Evolutionary conservation across 2,888 invertebrate genomes (phyloP).

Genomic region (Esperia sulphurella): DNA sequence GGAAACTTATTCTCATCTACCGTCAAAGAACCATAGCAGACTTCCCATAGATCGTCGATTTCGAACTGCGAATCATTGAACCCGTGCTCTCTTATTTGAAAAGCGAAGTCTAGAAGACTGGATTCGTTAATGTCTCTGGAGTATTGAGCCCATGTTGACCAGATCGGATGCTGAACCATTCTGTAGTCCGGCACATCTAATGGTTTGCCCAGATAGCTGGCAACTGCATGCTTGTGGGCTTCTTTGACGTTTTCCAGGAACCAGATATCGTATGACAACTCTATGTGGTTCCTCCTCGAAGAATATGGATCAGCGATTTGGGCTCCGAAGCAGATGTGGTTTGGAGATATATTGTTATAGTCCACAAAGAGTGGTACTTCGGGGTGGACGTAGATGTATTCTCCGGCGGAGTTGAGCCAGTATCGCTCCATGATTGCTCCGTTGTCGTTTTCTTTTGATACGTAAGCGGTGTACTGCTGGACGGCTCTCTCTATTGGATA

Average conservation of each 20-base stretch:
- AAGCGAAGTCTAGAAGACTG: constrained; percentile 81
- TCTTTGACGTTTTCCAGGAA: constrained; percentile 75
- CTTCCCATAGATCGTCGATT: constrained; percentile 94
- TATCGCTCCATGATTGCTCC: constrained; percentile 82
- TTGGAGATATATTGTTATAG: constrained; percentile 77
- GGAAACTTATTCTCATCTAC: constrained; percentile 86
- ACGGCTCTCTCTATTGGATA: constrained; percentile 81
- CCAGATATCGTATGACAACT: constrained; percentile 81
- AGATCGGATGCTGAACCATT: constrained; percentile 89
- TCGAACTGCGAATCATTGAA: constrained; percentile 88
- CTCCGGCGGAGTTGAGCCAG: constrained; percentile 86
- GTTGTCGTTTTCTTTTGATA: constrained; percentile 72
- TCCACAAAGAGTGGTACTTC: constrained; percentile 85
- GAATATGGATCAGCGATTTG: constrained; percentile 78
- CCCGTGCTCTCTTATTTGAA: constrained; percentile 80
- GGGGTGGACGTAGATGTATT: constrained; percentile 82
- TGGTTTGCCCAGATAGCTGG: constrained; percentile 81
- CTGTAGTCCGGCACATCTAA: constrained; percentile 79
- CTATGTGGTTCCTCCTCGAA: constrained; percentile 42
- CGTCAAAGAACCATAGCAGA: constrained; percentile 88
- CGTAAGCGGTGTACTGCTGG: constrained; percentile 74
- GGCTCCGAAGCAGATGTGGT: constrained; percentile 79
- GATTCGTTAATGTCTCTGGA: constrained; percentile 80
- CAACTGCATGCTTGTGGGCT: constrained; percentile 82
- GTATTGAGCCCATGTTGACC: constrained; percentile 93